Percentiles rank a stretch among this genome's conserved stretches.
Conservation (phyloP, 2,113 vertebrate genomes). For the Marmota monax region DNA sequence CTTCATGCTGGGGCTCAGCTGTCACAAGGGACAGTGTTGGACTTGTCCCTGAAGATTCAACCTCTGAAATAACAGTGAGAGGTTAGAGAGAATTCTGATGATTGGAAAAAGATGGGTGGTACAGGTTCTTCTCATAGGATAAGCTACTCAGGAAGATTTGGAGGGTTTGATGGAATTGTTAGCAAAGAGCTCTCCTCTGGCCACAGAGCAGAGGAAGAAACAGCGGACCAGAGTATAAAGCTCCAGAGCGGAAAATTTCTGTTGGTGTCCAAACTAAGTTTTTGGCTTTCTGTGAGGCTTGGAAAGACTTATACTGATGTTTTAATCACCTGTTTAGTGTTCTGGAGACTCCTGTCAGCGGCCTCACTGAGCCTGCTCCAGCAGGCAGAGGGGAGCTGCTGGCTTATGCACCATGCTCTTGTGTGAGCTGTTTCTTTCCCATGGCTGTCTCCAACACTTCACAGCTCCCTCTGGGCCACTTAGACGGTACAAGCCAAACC, state of each 20-base stretch:
- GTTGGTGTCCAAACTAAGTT: slow-evolving; percentile 82
- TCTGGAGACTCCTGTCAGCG: slow-evolving; percentile 76
- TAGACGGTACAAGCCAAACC: slow-evolving; percentile 50
- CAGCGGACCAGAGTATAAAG: slow-evolving; percentile 68
- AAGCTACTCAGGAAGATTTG: slow-evolving; percentile 65
- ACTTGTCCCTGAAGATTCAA: slow-evolving; percentile 40
- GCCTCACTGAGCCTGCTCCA: slow-evolving; percentile 72
- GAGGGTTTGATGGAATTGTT: slow-evolving; percentile 72
- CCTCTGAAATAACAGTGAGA: slow-evolving; percentile 44
- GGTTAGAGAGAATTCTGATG: slow-evolving; percentile 52
- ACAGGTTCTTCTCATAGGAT: slow-evolving; percentile 52
- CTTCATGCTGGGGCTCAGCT: slow-evolving; percentile 29
- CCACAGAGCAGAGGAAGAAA: slow-evolving; percentile 73
- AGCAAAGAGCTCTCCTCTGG: slow-evolving; percentile 75
- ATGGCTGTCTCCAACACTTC: slow-evolving; percentile 53
- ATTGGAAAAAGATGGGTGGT: slow-evolving; percentile 43
- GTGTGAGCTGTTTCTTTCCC: slow-evolving; percentile 69
- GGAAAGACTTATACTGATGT: slow-evolving; percentile 84
- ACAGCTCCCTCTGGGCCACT: slow-evolving; percentile 38
- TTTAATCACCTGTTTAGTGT: slow-evolving; percentile 85
- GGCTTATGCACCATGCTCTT: slow-evolving; percentile 51
- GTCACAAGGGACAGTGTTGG: not conserved
- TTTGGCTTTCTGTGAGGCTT: slow-evolving; percentile 79
- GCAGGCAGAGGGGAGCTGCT: slow-evolving; percentile 68
- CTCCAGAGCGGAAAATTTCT: slow-evolving; percentile 81